Evolutionary conservation across 2,113 vertebrate genomes (phyloP), one percentile per base, ranked within the genome.

Genomic region (Symphodus melops): DNA sequence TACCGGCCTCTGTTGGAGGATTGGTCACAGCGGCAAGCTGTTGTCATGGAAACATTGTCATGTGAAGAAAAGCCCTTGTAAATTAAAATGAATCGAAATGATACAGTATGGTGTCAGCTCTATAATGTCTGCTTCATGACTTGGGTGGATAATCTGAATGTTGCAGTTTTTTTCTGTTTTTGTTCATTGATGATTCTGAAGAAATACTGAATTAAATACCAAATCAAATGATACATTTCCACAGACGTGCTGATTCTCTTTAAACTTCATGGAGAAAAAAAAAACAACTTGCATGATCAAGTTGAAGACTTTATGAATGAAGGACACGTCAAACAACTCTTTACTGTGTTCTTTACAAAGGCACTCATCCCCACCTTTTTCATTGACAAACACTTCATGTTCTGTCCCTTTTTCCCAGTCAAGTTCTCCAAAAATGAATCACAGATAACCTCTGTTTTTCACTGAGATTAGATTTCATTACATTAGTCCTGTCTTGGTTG

Each of bases 1-100:
- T 53, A 62, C 23, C 17, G 49, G 46, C n/a, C 48, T 41, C 37
- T 75, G 75, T 58, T 67, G 28, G 19, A 37, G 17, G 33, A 17
- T 48, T 41, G 49, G n/a, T 14, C 52, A 12, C 36, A 54, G 11
- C 57, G 73, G 39, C 48, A 73, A 69, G 44, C 37, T 64, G 82
- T 88, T 75, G 86, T 81, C 77, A 90, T 89, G 78, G 88, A 84
- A 92, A 92, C 82, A 28, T 58, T 52, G 21, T 44, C 48, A 53
- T 25, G 60, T 81, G 20, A 21, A 80, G 61, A 56, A 49, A 70
- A 16, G 25, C 52, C 44, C 25, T 55, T 62, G 37, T 77, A 20
- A 80, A 53, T 58, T 76, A 42, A 64, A 72, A 61, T 78, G 52
- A 54, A 21, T 20, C 62, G n/a, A 73, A 53, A 54, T 59, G 56